phyloP scores from a whole-genome alignment of 2,113 vertebrate species.

The Clarias gariepinus region DNA sequence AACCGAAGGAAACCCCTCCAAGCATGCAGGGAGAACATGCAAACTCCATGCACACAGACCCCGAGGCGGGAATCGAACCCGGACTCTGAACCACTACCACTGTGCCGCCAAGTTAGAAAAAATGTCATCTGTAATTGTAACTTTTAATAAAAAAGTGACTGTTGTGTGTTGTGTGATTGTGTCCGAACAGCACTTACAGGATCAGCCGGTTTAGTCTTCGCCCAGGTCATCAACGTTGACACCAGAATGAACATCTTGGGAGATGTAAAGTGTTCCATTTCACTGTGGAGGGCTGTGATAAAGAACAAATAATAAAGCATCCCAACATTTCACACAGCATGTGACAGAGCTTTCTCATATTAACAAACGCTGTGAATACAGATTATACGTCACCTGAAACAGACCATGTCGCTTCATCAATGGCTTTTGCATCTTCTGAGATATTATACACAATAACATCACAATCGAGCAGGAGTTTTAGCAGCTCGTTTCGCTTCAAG shows the following conservation, averaged over 20 bases:
- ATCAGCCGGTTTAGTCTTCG: slow-evolving; percentile 75
- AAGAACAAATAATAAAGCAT: not conserved
- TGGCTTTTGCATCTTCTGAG: slow-evolving; percentile 75
- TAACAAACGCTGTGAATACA: not conserved
- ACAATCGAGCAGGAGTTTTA: slow-evolving; percentile 79
- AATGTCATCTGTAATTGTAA: not conserved
- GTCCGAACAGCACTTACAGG: slow-evolving; percentile 71
- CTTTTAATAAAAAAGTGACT: not conserved
- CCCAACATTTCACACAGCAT: not conserved
- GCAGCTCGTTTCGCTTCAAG: slow-evolving; percentile 69
- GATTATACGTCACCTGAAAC: slow-evolving; percentile 73
- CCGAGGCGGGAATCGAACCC: no score
- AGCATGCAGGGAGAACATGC: no score
- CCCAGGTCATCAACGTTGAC: slow-evolving; percentile 92
- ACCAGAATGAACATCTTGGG: slow-evolving; percentile 88
- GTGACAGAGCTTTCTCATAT: not conserved
- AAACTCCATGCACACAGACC: no score
- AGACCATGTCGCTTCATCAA: slow-evolving; percentile 86
- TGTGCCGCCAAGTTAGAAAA: not conserved
- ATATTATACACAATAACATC: slow-evolving; percentile 90
- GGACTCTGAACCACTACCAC: no score
- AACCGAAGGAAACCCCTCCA: no score
- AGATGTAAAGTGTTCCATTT: slow-evolving; percentile 72
- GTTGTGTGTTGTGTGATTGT: not conserved
- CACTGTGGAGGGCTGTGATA: slow-evolving; percentile 71